phyloP scores from a whole-genome alignment of 2,113 vertebrate species.

The Campylomormyrus tamandua region DNA sequence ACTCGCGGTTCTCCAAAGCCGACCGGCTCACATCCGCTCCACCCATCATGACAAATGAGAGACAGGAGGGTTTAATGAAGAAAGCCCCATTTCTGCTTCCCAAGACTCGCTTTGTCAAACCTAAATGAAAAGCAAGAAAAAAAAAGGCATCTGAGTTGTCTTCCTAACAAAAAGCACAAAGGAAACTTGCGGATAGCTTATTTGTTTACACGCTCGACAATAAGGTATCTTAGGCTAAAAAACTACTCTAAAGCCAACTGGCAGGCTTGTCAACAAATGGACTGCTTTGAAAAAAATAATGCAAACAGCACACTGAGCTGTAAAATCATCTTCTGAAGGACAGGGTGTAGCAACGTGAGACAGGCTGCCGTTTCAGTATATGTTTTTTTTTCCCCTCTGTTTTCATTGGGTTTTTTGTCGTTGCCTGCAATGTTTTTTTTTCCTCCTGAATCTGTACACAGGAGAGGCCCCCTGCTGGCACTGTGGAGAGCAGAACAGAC shows the following conservation, averaged over 20 bases:
- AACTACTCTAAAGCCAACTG: background rate
- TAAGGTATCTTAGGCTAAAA: background rate
- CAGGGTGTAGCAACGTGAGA: background rate
- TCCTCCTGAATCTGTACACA: background rate
- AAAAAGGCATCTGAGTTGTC: background rate
- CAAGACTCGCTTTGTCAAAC: background rate
- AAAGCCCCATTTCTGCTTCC: background rate
- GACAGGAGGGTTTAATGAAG: background rate
- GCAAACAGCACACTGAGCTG: background rate
- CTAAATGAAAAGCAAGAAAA: background rate
- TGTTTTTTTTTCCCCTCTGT: background rate
- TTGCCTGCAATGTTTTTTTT: background rate
- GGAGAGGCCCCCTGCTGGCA: background rate
- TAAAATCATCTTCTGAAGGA: background rate
- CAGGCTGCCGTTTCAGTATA: background rate
- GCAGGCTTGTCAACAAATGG: background rate
- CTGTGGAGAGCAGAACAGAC: background rate
- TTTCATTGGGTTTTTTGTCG: background rate
- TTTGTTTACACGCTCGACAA: conserved; percentile 5
- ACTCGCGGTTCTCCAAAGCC: background rate
- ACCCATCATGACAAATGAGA: conserved; percentile 9
- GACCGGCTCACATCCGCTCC: background rate
- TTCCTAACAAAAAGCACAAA: background rate
- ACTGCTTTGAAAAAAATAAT: background rate
- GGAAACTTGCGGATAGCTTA: background rate